phyloP scores from a whole-genome alignment of 1,140 invertebrate species.

The Arion vulgaris region DNA sequence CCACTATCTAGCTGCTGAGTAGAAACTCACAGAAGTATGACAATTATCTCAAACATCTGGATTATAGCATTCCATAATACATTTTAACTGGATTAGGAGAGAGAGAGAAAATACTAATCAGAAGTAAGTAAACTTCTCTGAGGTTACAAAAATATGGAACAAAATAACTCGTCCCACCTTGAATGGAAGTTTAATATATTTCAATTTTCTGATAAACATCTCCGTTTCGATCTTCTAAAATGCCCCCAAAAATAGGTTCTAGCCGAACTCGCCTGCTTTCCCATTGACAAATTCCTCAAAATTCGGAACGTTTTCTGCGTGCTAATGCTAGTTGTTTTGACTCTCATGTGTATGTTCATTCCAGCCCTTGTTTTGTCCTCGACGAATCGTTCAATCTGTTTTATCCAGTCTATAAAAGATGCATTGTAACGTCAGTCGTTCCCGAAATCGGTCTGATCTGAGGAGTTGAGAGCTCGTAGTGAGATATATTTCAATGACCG shows the following conservation, averaged over 20 bases:
- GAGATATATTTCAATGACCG: not conserved
- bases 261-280: too few species aligned
- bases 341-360: not conserved
- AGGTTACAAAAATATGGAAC: too few species aligned
- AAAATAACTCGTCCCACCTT: too few species aligned
- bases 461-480: not conserved
- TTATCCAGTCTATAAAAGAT: not conserved
- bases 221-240: not conserved
- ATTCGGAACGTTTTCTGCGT: not conserved
- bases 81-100: too few species aligned
- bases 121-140: too few species aligned
- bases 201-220: conserved; percentile 3
- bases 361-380: not conserved
- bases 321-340: not conserved
- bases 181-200: not conserved
- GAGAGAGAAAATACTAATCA: too few species aligned
- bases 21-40: too few species aligned
- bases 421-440: not conserved
- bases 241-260: not conserved
- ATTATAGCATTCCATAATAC: too few species aligned
- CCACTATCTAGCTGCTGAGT: too few species aligned
- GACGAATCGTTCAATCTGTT: not conserved
- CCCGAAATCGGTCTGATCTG: not conserved
- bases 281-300: not conserved
- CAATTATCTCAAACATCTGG: too few species aligned